A percentile compares a stretch with the other conserved stretches of the same genome.
phyloP scores from a whole-genome alignment of 1,140 invertebrate species.

The Pissodes strobi region DNA sequence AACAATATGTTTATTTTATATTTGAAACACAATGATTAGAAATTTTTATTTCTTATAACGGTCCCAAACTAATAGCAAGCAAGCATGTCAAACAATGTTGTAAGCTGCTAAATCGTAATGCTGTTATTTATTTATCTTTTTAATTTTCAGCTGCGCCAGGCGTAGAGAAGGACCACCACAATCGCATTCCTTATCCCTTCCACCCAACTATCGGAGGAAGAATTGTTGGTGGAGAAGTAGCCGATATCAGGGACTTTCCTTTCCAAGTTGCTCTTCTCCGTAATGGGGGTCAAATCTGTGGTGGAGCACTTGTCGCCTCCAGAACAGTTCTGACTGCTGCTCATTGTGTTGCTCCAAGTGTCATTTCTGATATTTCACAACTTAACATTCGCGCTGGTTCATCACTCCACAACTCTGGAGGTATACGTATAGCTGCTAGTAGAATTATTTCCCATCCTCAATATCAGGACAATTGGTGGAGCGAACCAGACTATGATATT shows the following conservation, averaged over 20 bases:
- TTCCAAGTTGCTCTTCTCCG: conserved; percentile 63
- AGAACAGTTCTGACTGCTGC: conserved; percentile 69
- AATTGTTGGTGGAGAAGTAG: conserved; percentile 57
- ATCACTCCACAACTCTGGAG: conserved; percentile 52
- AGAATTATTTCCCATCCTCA: conserved; percentile 47
- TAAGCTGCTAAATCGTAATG: too few species aligned
- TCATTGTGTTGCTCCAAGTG: conserved; percentile 61
- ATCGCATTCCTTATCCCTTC: too few species aligned
- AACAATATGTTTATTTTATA: too few species aligned
- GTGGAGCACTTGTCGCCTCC: conserved; percentile 63
- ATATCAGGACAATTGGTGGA: conserved; percentile 57
- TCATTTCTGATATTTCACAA: conserved; percentile 14
- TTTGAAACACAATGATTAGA: too few species aligned
- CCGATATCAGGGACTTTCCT: conserved; percentile 58
- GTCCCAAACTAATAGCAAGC: too few species aligned
- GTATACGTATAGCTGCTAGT: conserved; percentile 50
- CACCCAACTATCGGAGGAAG: conserved; percentile 38
- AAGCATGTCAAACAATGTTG: too few species aligned
- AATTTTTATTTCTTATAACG: too few species aligned
- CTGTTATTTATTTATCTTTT: too few species aligned
- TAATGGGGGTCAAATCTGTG: conserved; percentile 62
- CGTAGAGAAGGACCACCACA: neutral
- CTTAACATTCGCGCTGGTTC: conserved; percentile 56
- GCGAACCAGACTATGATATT: conserved; percentile 63
- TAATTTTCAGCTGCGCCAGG: conserved; percentile 5